Base-by-base conservation (phyloP, 2,797 vertebrate genomes). In the Gymnothorax reevesii region DNA sequence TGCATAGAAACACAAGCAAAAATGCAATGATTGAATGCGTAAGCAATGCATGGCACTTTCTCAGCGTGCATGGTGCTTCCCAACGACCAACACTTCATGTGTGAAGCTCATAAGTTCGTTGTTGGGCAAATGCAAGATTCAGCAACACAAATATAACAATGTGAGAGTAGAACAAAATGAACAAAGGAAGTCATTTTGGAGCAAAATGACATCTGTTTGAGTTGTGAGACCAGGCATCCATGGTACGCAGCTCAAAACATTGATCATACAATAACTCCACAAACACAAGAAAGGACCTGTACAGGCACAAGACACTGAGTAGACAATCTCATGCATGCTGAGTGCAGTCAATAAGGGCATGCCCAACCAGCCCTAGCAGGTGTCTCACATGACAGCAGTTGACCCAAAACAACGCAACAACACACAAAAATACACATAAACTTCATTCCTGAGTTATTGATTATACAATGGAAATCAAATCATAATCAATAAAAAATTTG, bases 131-230 rank as follows among this genome's bases (percentile, higher is more conserved):
- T 92, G 82, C 27, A 83, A 88, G 91, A 91, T 93, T 88, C 92
- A 93, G 96, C 94, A 95, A 94, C 95, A 54, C n/a, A 87, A 82
- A 57, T 2, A 84, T 69, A 52, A 57, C 17, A n/a, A 75, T 6
- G 49, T 54, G 12, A 75, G 20, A 17, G 62, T 52, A 10, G 10
- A 33, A 75, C 73, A 77, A 27, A 89, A 93, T 94, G 95, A 93
- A 95, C 93, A 94, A 91, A 92, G 96, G 95, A 95, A 96, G 96
- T 97, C 97, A 98, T 96, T 98, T 96, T 95, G 92, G 94, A 95
- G 93, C 94, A 97, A 97, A 99, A 97, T 96, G 97, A 97, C 97
- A 87, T 95, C 96, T 95, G 97, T 97, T 99, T 99, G 97, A 98
- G 96, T 98, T 99, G 98, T 96, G 89, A 92, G 94, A 95, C 91